A percentile compares a stretch with the other conserved stretches of the same genome.
phyloP scores from a whole-genome alignment of 2,113 vertebrate genomes.

The Solenodon paradoxus region DNA sequence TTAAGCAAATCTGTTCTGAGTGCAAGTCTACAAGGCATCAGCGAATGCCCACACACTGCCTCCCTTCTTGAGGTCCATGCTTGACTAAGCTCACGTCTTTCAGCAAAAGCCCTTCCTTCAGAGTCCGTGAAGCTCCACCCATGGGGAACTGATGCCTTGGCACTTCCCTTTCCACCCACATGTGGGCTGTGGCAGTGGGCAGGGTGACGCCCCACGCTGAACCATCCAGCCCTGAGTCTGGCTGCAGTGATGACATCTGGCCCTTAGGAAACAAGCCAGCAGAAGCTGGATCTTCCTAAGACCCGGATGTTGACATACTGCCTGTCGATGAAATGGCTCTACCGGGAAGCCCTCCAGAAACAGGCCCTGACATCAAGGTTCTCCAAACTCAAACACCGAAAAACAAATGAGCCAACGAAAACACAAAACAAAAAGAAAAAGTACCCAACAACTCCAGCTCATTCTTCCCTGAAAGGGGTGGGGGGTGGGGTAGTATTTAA shows the following conservation, averaged over 20 bases:
- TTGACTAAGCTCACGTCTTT: background rate
- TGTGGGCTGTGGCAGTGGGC: background rate
- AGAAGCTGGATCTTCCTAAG: background rate
- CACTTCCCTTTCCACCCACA: background rate
- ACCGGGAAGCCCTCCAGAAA: background rate
- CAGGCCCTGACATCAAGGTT: background rate
- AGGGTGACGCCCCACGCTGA: background rate
- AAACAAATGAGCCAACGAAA: background rate
- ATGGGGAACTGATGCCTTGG: background rate
- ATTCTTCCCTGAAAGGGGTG: background rate
- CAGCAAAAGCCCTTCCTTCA: background rate
- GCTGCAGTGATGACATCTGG: background rate
- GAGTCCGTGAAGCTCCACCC: background rate
- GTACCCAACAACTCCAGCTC: background rate
- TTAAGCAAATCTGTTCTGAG: background rate
- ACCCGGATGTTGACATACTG: background rate
- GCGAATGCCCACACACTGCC: background rate
- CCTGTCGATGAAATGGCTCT: background rate
- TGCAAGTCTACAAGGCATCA: background rate
- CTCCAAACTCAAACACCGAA: background rate
- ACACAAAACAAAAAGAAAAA: background rate
- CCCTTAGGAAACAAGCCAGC: background rate
- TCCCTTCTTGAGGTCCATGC: background rate
- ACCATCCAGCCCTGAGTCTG: background rate
- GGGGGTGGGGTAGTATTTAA: background rate